These are phyloP conservation scores for Silurus glanis DNA, from an alignment of 2,113 vertebrate species.

Conservation along the genomic window DNA sequence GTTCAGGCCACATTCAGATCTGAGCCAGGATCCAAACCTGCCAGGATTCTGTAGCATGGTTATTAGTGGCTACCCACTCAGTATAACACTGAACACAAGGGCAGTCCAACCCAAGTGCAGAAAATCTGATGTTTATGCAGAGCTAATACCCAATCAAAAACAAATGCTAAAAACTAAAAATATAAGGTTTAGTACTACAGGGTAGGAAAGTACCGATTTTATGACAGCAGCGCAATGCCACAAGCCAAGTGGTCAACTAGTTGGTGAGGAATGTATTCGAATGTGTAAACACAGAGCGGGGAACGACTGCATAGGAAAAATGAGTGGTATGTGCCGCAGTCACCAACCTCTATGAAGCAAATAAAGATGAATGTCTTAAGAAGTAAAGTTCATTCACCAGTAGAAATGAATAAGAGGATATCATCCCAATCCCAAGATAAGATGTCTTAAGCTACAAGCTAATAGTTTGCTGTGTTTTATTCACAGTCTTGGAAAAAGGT, in stretches of 20 bases:
- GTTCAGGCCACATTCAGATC: neutral
- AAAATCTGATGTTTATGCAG: neutral
- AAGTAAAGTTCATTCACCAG: neutral
- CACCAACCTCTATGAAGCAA: neutral
- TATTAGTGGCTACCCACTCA: conserved; percentile 18
- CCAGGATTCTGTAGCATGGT: conserved; percentile 3
- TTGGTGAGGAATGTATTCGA: neutral
- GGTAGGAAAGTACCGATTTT: neutral
- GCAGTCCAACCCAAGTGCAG: neutral
- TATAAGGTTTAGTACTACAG: neutral
- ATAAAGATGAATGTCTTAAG: neutral
- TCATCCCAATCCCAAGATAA: neutral
- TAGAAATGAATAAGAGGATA: neutral
- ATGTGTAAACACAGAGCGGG: neutral
- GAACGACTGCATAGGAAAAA: neutral
- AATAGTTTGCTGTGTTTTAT: neutral
- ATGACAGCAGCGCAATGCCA: neutral
- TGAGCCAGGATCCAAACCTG: neutral
- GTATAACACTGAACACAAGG: neutral
- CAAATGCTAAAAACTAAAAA: neutral
- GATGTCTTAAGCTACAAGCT: neutral
- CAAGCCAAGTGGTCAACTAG: neutral
- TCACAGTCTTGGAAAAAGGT: neutral
- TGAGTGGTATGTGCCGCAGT: neutral
- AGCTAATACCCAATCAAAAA: neutral